Base-by-base conservation (phyloP, 2,888 invertebrate genomes). In the Ecliptopera silaceata region DNA sequence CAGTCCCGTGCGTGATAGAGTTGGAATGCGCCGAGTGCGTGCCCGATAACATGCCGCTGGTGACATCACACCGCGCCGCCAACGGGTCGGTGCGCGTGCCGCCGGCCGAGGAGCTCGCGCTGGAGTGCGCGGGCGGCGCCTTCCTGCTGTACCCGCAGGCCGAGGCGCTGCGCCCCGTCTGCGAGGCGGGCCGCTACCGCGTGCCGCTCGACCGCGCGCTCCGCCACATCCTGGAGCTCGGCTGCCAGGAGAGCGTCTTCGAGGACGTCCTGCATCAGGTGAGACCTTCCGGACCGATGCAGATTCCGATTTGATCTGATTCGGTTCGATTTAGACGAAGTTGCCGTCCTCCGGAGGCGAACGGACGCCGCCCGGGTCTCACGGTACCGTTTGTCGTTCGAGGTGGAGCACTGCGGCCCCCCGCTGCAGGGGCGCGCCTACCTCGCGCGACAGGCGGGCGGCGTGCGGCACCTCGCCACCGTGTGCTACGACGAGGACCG, bases 1-100 rank as follows among this genome's bases (percentile, higher is more conserved):
- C 66, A 78, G 80, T 76, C 51, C 67, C 71, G 44, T 91, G 91
- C 72, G 70, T 75, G 45, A 80, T 91, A 63, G 88, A 91, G 51
- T 70, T 91, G 68, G 72, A 76, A 47, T 91, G 91, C 61, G 69
- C 69, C 51, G 90, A 89, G 73, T 91, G 91, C 74, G 46, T 88
- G 54, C 91, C 91, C 39, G 91, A 90, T 62, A 73, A 86, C 81
- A 83, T 88, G 84, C 88, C 91, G 66, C 68, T 83, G 69, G 84
- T 91, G 79, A 73, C 77, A 70, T 81, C 86, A 3, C 85, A 82
- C 71, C 70, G 71, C 60, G 84, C 80, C 34, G 62, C 49, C 54
- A 65, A 67, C 64, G 77, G 80, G 54, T 22, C 63, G 26, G 61
- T 90, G 61, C 29, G 12, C 3, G 77, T 69, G 60, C 52, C 69